Evolutionary conservation across 2,888 invertebrate genomes (phyloP).

Genomic region (Agrilus cyanescens): DNA sequence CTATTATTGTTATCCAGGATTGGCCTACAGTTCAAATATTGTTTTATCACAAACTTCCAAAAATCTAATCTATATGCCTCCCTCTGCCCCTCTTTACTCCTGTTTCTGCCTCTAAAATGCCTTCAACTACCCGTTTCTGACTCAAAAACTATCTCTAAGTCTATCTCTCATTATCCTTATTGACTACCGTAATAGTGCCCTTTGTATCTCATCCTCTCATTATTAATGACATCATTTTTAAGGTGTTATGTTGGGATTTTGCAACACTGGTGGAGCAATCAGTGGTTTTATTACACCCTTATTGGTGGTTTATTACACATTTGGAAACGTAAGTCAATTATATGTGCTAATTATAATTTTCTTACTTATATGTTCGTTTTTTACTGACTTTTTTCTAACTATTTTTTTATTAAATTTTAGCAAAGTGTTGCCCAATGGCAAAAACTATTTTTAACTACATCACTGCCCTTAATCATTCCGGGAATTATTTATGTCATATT

Average conservation of each 20-base stretch:
- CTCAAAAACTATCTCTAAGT: too few relatives aligned
- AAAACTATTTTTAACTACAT: conserved; percentile 45
- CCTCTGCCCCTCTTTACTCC: too few relatives aligned
- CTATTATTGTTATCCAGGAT: too few relatives aligned
- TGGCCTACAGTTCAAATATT: too few relatives aligned
- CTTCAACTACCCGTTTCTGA: too few relatives aligned
- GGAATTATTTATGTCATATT: conserved; percentile 43
- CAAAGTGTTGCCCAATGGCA: conserved; percentile 51
- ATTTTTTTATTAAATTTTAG: conserved; percentile 33
- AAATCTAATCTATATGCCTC: too few relatives aligned
- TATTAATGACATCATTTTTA: too few relatives aligned
- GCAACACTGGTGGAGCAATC: conserved; percentile 8
- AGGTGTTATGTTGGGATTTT: conserved; percentile 10
- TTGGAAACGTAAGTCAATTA: conserved; percentile 44
- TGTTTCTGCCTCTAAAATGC: too few relatives aligned
- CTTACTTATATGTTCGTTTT: conserved; percentile 1
- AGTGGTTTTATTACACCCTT: conserved; percentile 9
- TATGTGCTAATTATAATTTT: neutral
- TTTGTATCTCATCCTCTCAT: too few relatives aligned
- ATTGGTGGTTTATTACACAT: conserved; percentile 46
- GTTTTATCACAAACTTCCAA: too few relatives aligned
- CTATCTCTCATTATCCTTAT: too few relatives aligned
- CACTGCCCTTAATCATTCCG: conserved; percentile 38
- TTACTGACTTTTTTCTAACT: conserved; percentile 5
- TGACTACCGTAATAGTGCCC: too few relatives aligned